Conservation (phyloP, 2,888 invertebrate species). For the Melinaea marsaeus region DNA sequence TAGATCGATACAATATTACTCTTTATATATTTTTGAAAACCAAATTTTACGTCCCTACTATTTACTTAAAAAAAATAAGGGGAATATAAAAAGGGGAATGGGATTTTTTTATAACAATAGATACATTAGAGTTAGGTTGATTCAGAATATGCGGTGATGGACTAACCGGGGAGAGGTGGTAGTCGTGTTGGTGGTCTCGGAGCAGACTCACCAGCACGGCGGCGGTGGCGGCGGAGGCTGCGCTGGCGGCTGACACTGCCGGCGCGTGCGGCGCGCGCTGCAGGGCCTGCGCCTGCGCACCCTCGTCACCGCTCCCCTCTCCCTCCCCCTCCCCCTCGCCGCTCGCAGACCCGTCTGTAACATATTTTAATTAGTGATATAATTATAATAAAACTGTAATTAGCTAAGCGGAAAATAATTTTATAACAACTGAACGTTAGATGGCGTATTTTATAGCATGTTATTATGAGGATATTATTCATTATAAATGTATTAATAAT, state of each 20-base stretch:
- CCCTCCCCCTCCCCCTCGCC: slow-evolving; percentile 69
- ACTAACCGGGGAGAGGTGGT: slow-evolving; percentile 7
- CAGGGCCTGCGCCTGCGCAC: slow-evolving; percentile 52
- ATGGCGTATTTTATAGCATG: no score
- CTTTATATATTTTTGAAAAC: no score
- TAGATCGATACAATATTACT: neutral
- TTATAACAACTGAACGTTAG: no score
- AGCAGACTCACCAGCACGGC: slow-evolving; percentile 33
- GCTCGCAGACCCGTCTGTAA: slow-evolving; percentile 69
- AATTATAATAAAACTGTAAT: neutral
- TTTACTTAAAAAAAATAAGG: no score
- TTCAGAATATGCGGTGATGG: neutral
- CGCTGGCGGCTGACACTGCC: slow-evolving; percentile 38
- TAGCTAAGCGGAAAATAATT: neutral
- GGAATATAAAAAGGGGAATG: no score
- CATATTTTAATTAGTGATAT: neutral
- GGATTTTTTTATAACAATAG: neutral
- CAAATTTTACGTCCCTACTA: no score
- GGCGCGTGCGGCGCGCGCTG: slow-evolving; percentile 44
- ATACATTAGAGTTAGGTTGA: neutral
- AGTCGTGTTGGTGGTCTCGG: neutral
- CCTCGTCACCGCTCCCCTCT: slow-evolving; percentile 65
- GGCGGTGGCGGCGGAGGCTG: slow-evolving; percentile 37
- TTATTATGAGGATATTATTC: no score
- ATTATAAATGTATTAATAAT: no score